phyloP scores from a whole-genome alignment of 30 jellyfish, hydroid and myxozoan species.

The Aurelia coerulea region DNA sequence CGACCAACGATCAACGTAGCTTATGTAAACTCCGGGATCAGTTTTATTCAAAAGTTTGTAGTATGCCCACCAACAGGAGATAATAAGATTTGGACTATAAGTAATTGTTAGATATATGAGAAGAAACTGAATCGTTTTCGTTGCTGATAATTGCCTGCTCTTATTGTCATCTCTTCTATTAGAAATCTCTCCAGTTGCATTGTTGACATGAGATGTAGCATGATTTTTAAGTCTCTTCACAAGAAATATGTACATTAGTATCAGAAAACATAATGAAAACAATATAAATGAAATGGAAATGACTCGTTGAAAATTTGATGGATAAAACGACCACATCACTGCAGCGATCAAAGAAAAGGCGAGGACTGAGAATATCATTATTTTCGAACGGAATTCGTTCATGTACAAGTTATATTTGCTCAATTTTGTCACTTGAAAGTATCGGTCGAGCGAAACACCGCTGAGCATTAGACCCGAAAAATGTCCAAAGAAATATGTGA shows the following conservation, averaged over 20 bases:
- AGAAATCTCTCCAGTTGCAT: neutral
- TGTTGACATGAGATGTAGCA: conserved; percentile 12
- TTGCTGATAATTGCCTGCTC: conserved; percentile 54
- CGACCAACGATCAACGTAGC: neutral
- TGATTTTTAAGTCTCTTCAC: neutral
- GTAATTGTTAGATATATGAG: neutral
- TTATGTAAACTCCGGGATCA: conserved; percentile 6
- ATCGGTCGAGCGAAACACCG: conserved; percentile 5
- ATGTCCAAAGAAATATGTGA: conserved; percentile 26
- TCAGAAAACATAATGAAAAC: neutral
- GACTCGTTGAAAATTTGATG: conserved; percentile 13
- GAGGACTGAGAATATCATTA: conserved; percentile 9
- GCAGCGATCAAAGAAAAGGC: conserved; percentile 11
- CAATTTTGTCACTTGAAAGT: neutral
- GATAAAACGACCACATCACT: neutral
- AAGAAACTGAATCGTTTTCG: conserved; percentile 32
- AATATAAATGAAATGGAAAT: neutral
- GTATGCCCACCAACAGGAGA: conserved; percentile 23
- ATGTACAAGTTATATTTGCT: conserved; percentile 42
- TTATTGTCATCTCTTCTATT: conserved; percentile 1
- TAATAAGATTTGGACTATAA: conserved; percentile 32
- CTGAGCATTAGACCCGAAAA: conserved; percentile 43
- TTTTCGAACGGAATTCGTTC: conserved; percentile 43
- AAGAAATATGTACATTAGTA: neutral
- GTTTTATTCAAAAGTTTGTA: conserved; percentile 6